Evolutionary conservation across 2,113 vertebrate species (phyloP).

Genomic region (Caretta caretta): DNA sequence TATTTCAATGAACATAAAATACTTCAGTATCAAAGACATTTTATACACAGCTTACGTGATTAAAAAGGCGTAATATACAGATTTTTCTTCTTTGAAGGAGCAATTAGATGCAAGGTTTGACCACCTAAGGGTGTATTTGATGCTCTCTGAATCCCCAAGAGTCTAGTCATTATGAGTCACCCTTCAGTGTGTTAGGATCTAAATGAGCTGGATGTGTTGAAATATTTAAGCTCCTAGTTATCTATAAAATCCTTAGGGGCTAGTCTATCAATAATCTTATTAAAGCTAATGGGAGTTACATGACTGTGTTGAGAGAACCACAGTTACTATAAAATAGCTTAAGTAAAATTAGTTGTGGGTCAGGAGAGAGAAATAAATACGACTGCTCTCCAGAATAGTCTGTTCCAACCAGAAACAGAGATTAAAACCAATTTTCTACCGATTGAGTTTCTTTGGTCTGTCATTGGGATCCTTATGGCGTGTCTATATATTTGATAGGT

Average conservation of each 20-base stretch:
- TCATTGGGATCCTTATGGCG: neutral
- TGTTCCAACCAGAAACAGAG: neutral
- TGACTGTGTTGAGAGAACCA: neutral
- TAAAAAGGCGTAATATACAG: constrained; percentile 3
- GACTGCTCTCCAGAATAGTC: neutral
- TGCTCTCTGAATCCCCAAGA: constrained; percentile 6
- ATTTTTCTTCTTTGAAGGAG: neutral
- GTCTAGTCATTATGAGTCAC: constrained; percentile 51
- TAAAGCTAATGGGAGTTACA: neutral
- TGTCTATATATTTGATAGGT: neutral
- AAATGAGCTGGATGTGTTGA: constrained; percentile 59
- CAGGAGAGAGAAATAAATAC: neutral
- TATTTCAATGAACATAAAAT: neutral
- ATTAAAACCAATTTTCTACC: neutral
- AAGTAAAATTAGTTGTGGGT: neutral
- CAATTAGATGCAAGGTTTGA: constrained; percentile 63
- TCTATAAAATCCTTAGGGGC: constrained; percentile 4
- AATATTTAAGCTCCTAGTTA: constrained; percentile 54
- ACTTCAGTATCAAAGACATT: neutral
- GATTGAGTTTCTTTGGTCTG: neutral
- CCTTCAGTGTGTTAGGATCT: constrained; percentile 45
- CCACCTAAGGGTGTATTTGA: constrained; percentile 41
- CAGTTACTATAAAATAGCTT: neutral
- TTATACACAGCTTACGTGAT: accelerated
- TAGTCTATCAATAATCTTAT: neutral